Conservation (phyloP, 1,140 invertebrate genomes). For the Mylabris phalerata region DNA sequence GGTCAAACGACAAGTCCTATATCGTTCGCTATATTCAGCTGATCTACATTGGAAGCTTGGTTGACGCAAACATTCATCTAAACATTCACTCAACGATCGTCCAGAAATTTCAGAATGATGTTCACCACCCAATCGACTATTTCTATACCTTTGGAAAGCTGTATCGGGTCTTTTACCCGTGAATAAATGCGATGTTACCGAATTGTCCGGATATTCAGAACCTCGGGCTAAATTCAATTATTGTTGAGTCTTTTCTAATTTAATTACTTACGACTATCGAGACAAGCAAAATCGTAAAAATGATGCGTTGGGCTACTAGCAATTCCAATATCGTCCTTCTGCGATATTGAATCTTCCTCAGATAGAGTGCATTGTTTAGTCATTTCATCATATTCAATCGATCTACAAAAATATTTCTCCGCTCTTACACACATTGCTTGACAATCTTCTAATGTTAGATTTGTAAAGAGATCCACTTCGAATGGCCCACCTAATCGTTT, state of each 20-base stretch:
- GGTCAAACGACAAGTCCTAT: constrained; percentile 74
- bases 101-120: constrained; percentile 85
- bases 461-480: constrained; percentile 77
- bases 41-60: constrained; percentile 82
- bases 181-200: constrained; percentile 71
- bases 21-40: constrained; percentile 79
- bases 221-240: constrained; percentile 54
- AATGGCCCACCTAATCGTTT: constrained; percentile 79
- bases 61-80: constrained; percentile 81
- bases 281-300: constrained; percentile 76
- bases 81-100: constrained; percentile 75
- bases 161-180: constrained; percentile 74
- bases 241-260: neutral
- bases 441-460: constrained; percentile 78
- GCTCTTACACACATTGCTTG: constrained; percentile 44
- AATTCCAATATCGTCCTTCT: constrained; percentile 74
- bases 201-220: constrained; percentile 78
- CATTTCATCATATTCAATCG: constrained; percentile 83
- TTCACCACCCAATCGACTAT: constrained; percentile 74
- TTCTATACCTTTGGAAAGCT: constrained; percentile 80
- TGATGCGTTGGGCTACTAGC: constrained; percentile 75
- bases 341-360: constrained; percentile 82
- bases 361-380: constrained; percentile 76
- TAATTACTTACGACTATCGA: constrained; percentile 73
- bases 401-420: constrained; percentile 74